Percentiles rank a stretch among this genome's conserved stretches.
These are phyloP conservation scores for Porites evermanni DNA, from an alignment of 92 coral and sea anemone genomes.

Conservation along the genomic window DNA sequence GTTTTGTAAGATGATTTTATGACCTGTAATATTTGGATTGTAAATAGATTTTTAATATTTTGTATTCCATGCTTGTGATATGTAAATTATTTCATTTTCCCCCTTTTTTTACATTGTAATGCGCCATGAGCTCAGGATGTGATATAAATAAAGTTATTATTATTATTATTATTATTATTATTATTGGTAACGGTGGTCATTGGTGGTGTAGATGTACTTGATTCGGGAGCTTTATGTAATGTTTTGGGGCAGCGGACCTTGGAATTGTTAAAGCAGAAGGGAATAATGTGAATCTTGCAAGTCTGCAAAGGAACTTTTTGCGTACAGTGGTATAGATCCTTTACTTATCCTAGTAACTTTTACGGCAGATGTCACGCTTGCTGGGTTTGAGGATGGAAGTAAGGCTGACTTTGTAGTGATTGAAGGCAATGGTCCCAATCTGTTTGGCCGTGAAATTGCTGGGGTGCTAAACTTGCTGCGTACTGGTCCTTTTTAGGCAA, in stretches of 20 bases:
- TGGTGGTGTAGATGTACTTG: too few relatives aligned
- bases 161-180: too few relatives aligned
- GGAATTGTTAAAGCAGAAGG: not conserved
- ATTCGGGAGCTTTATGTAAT: not conserved
- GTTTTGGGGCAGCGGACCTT: not conserved
- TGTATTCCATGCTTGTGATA: too few relatives aligned
- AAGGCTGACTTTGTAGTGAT: constrained; percentile 23
- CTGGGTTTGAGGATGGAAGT: not conserved
- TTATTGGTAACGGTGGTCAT: too few relatives aligned
- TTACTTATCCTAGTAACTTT: constrained; percentile 11
- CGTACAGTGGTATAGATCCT: constrained; percentile 18
- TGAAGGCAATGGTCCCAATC: constrained; percentile 8
- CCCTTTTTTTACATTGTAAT: too few relatives aligned
- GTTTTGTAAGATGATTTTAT: too few relatives aligned
- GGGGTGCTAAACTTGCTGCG: constrained; percentile 2
- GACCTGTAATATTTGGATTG: too few relatives aligned
- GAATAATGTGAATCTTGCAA: constrained; percentile 3
- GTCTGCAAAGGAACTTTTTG: constrained; percentile 23
- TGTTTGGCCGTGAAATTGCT: not conserved
- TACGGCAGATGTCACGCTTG: constrained; percentile 6
- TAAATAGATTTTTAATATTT: too few relatives aligned
- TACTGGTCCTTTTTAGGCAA: not conserved
- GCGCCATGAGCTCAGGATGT: too few relatives aligned
- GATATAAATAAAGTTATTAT: too few relatives aligned
- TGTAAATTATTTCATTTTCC: too few relatives aligned